Evolutionary conservation across 2,113 vertebrate genomes (phyloP), one percentile per base, ranked within the genome.

Genomic region (Corvus hawaiiensis): DNA sequence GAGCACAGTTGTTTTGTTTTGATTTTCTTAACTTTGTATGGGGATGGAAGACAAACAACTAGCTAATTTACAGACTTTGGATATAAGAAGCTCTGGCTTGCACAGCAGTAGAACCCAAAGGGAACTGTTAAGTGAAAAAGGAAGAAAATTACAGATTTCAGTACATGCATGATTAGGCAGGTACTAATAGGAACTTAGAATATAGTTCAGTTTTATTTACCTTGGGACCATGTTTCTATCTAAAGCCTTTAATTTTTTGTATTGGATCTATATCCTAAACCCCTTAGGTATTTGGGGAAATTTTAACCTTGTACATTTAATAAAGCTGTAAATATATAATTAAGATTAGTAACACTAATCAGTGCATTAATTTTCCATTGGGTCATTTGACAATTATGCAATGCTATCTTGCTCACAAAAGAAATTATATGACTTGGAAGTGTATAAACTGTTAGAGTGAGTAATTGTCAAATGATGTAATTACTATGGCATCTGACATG

Each of bases 261-360:
- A 49, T 58, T 71, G 37, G 23, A 73, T 90, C 79, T 90, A n/a
- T n/a, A 79, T 54, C 21, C 35, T 93, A 90, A 86, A 43, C 8
- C 16, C 21, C 37, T 76, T 87, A 83, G 81, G 58, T 49, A 63
- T 64, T 54, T 58, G 27, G 26, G 62, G 49, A 82, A 87, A 87
- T 89, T 78, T 94, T 89, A 66, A 63, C 39, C 44, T 75, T 68
- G 19, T 66, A 81, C 54, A 79, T 89, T 94, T 89, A 96, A 94
- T 79, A 93, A 89, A 90, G 66, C 12, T 12, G 2, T 92, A 95
- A 90, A 95, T 89, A 87, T 27, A 43, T 80, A 89, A 95, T 95
- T 94, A 95, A 94, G 77, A 93, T 93, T 72, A 93, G 75, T 64
- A 95, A 80, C 54, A 83, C 32, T 89, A 82, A 94, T 91, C 72